Percentiles rank a stretch among this genome's conserved stretches.
phyloP scores from a whole-genome alignment of 2,797 vertebrate species.

The Phylloscopus collybita region DNA sequence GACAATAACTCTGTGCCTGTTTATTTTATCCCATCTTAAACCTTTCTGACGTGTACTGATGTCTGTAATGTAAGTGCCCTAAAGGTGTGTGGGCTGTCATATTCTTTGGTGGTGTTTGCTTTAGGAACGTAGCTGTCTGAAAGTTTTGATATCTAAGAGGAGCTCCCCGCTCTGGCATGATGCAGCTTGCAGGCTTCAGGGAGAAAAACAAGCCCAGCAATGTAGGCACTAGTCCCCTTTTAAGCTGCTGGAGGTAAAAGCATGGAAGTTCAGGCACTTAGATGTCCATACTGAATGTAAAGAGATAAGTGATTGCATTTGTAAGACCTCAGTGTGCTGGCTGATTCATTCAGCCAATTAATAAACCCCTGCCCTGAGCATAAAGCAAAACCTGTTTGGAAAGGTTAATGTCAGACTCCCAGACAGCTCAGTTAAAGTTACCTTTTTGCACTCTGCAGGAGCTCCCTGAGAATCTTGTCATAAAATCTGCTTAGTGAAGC shows the following conservation, averaged over 20 bases:
- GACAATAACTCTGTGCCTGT: slow-evolving; percentile 63
- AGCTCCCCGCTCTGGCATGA: slow-evolving; percentile 74
- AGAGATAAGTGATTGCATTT: slow-evolving; percentile 14
- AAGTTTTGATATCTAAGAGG: slow-evolving; percentile 71
- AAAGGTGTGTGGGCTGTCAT: slow-evolving; percentile 80
- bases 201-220: slow-evolving; percentile 56
- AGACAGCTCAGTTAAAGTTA: slow-evolving; percentile 41
- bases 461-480: slow-evolving; percentile 21
- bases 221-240: slow-evolving; percentile 47
- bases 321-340: slow-evolving; percentile 26
- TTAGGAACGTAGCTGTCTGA: slow-evolving; percentile 79
- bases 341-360: slow-evolving; percentile 59
- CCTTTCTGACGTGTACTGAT: slow-evolving; percentile 77
- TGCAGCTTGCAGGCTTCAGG: slow-evolving; percentile 62
- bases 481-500: background rate
- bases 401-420: slow-evolving; percentile 33
- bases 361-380: slow-evolving; percentile 37
- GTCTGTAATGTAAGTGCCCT: slow-evolving; percentile 75
- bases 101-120: slow-evolving; percentile 74
- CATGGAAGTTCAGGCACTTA: slow-evolving; percentile 30
- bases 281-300: slow-evolving; percentile 24
- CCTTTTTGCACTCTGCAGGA: slow-evolving; percentile 31
- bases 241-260: slow-evolving; percentile 64
- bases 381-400: slow-evolving; percentile 48
- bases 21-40: slow-evolving; percentile 78